These are phyloP conservation scores for Macaria liturata DNA, from an alignment of 2,888 invertebrate genomes.

Conservation along the genomic window DNA sequence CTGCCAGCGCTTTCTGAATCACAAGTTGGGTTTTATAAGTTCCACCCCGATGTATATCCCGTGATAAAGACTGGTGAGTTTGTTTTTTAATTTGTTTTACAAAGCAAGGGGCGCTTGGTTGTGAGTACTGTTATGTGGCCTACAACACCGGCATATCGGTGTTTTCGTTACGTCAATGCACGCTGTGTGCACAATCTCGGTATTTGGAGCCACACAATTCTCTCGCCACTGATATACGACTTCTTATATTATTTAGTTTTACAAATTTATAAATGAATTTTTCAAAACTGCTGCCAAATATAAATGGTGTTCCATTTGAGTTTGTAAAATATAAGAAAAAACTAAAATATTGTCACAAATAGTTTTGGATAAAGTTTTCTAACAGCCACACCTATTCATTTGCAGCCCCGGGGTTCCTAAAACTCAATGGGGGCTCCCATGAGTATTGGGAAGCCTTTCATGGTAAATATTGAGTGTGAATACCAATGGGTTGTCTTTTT, in stretches of 20 bases:
- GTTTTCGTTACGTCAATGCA: constrained; percentile 48
- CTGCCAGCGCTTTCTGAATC: constrained; percentile 44
- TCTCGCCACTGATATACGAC: constrained; percentile 12
- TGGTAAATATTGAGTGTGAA: constrained; percentile 18
- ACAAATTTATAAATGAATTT: neutral
- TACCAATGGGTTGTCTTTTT: neutral
- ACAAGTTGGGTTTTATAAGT: constrained; percentile 56
- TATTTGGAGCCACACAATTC: constrained; percentile 22
- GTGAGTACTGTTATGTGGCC: constrained; percentile 47
- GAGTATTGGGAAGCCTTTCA: constrained; percentile 18
- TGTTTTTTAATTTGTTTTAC: constrained; percentile 11
- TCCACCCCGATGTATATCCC: constrained; percentile 68
- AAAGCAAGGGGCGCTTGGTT: constrained; percentile 19
- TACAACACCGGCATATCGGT: constrained; percentile 47
- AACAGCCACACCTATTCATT: neutral
- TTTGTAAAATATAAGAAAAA: too few species aligned
- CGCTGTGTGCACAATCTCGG: constrained; percentile 35
- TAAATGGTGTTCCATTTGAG: too few species aligned
- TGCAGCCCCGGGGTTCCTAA: constrained; percentile 14
- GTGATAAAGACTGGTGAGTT: constrained; percentile 63
- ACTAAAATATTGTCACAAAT: too few species aligned
- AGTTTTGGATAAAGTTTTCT: too few species aligned
- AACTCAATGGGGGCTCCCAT: constrained; percentile 18
- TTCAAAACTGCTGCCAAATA: neutral
- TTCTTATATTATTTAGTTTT: neutral